Percentiles rank a stretch among this genome's conserved stretches.
These are phyloP conservation scores for Solen grandis DNA, from an alignment of 1,140 invertebrate genomes.

Conservation along the genomic window DNA sequence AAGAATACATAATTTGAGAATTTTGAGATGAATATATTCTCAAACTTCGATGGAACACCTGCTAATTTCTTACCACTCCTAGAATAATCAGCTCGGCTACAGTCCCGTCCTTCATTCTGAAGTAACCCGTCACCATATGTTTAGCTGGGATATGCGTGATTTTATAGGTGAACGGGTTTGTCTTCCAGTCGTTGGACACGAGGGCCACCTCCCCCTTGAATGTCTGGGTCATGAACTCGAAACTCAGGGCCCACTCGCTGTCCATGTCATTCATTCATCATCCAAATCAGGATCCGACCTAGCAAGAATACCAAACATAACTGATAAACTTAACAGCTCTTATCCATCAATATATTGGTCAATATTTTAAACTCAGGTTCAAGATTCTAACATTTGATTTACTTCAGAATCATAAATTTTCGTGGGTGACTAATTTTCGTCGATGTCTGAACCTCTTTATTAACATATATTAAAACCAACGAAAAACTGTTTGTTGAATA, in stretches of 20 bases:
- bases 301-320: too few species aligned
- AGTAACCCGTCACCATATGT: slow-evolving; percentile 24
- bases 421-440: too few species aligned
- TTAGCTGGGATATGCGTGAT: slow-evolving; percentile 42
- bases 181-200: slow-evolving; percentile 46
- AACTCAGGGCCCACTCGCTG: slow-evolving; percentile 48
- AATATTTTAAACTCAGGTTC: too few species aligned
- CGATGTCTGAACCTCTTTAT: too few species aligned
- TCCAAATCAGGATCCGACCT: slow-evolving; percentile 45
- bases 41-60: neutral
- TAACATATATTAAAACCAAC: too few species aligned
- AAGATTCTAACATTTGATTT: too few species aligned
- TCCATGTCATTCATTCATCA: slow-evolving; percentile 56
- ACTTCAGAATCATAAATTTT: too few species aligned
- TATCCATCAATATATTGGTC: too few species aligned
- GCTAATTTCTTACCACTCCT: slow-evolving; percentile 33
- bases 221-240: slow-evolving; percentile 48
- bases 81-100: slow-evolving; percentile 34
- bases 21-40: neutral
- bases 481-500: too few species aligned
- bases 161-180: slow-evolving; percentile 42
- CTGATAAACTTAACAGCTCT: too few species aligned
- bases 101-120: slow-evolving; percentile 50
- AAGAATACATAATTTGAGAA: neutral
- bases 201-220: slow-evolving; percentile 40